Base-by-base conservation (phyloP, 2,888 invertebrate species). In the Catocala nupta region DNA sequence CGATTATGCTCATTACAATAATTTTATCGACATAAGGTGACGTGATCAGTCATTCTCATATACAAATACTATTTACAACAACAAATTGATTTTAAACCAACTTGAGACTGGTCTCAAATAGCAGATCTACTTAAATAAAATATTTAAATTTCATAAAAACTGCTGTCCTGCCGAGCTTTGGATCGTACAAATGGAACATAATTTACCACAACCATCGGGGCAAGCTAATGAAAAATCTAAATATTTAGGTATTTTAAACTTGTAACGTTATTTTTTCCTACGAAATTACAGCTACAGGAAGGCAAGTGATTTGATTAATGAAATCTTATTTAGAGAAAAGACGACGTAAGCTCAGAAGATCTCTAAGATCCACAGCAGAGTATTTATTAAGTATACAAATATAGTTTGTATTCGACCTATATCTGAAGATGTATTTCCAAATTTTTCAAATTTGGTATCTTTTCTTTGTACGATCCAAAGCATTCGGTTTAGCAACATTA, bases 21-120 rank as follows among this genome's bases (percentile, higher is more conserved):
- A 52, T 55, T 58, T 52, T 61, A 71, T 78, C 72, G 81, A 84
- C 78, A 63, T 72, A 71, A 55, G 78, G 79, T 84, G 83, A 81
- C 81, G 78, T 77, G 76, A 81, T 89, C 89, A 89, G 89, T 89
- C 88, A 83, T 86, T 86, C 81, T 81, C 80, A 75, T 83, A 78
- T 79, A 81, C 58, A 78, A 84, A 84, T 84, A 83, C 78, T 91
- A 91, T 90, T 82, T 90, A 91, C 88, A 89, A 80, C 77, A 89
- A 89, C 84, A 85, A 87, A 87, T 77, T 81, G 78, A 81, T 83
- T 82, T 87, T 88, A 83, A 88, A 87, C 81, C 82, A 84, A 84
- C 77, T 81, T 76, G 82, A 84, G 78, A 85, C 75, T 80, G 76
- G 71, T 81, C 79, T 81, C 75, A 73, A 77, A 78, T 78, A 77